Evolutionary conservation across 1,140 invertebrate species (phyloP).

Genomic region (Dolichoris vasculosae): DNA sequence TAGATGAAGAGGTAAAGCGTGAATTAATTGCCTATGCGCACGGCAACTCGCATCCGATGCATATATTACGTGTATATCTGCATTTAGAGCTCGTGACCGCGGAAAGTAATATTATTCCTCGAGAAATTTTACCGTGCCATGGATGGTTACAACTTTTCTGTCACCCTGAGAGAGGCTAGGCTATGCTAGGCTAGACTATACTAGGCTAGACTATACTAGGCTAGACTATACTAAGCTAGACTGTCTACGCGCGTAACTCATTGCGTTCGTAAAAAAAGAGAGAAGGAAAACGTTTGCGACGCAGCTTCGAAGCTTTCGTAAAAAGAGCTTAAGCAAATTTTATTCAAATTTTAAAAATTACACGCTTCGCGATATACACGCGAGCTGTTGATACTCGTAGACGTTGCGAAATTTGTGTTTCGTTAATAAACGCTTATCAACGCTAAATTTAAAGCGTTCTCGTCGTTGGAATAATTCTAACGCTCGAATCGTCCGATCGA

Average conservation of each 20-base stretch:
- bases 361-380: no score
- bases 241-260: neutral
- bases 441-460: no score
- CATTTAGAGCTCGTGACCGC: neutral
- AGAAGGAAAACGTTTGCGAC: no score
- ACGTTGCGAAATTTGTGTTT: neutral
- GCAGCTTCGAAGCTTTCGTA: no score
- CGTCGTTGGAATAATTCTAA: no score
- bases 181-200: no score
- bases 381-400: neutral
- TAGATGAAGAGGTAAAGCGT: conserved; percentile 14
- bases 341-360: no score
- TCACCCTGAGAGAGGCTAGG: neutral
- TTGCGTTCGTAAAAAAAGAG: neutral
- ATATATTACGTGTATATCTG: conserved; percentile 4
- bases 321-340: no score
- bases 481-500: no score
- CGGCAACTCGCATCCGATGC: conserved; percentile 2
- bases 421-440: neutral
- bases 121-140: neutral
- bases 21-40: conserved; percentile 31
- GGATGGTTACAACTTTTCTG: neutral
- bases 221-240: no score
- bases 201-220: no score
- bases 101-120: conserved; percentile 5